phyloP scores from a whole-genome alignment of 2,888 invertebrate genomes.

The Stenurella melanura region DNA sequence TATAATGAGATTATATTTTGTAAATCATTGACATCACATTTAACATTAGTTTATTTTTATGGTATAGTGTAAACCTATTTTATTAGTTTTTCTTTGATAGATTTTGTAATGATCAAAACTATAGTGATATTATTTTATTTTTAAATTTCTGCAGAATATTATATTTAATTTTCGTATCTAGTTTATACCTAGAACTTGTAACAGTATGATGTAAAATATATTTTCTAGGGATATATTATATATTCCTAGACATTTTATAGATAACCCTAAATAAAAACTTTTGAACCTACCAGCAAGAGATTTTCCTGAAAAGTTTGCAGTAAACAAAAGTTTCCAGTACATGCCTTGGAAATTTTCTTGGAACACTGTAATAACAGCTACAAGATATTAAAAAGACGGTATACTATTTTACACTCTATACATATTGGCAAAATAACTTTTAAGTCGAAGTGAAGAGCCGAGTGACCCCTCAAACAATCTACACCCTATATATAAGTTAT shows the following conservation, averaged over 20 bases:
- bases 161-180: neutral
- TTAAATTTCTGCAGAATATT: neutral
- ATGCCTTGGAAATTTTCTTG: neutral
- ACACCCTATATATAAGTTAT: too few species aligned
- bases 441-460: too few species aligned
- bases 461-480: too few species aligned
- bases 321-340: neutral
- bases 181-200: neutral
- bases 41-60: constrained; percentile 9
- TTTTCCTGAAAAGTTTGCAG: neutral
- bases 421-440: too few species aligned
- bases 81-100: neutral
- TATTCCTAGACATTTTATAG: neutral
- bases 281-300: neutral
- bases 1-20: constrained; percentile 33
- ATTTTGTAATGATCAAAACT: neutral
- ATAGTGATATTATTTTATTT: constrained; percentile 1
- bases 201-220: neutral
- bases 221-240: neutral
- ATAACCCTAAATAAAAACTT: neutral
- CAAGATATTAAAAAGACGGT: neutral
- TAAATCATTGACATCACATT: constrained; percentile 35
- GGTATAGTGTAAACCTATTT: neutral
- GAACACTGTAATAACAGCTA: neutral
- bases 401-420: too few species aligned